Percentiles rank a stretch among this genome's conserved stretches.
Evolutionary conservation across 2,113 vertebrate species (phyloP).

Genomic region (Fregetta grallaria): DNA sequence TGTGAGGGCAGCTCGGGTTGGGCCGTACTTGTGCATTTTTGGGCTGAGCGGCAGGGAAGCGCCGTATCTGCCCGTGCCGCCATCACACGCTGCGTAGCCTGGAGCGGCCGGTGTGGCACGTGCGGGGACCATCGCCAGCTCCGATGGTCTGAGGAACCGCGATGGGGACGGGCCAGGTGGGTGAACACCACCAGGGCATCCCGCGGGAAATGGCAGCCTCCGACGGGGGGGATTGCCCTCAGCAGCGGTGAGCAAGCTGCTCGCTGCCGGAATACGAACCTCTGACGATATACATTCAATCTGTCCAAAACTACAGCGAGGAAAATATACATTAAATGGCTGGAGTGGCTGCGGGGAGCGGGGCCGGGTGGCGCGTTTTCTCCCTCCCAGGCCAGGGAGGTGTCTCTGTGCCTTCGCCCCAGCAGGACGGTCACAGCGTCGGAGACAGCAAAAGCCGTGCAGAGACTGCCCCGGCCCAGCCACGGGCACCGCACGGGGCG

Average conservation of each 20-base stretch:
- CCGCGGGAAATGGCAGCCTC: background rate
- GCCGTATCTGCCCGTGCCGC: rapidly evolving
- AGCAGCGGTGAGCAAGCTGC: background rate
- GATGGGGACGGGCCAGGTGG: background rate
- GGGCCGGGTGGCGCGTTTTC: too few relatives aligned
- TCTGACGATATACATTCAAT: rapidly evolving
- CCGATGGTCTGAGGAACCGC: background rate
- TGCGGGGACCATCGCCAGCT: too few relatives aligned
- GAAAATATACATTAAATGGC: rapidly evolving
- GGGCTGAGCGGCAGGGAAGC: rapidly evolving
- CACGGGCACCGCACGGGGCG: rapidly evolving
- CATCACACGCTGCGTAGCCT: background rate
- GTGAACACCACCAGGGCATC: rapidly evolving
- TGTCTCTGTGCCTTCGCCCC: rapidly evolving
- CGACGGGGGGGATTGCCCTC: background rate
- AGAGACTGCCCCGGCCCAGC: background rate
- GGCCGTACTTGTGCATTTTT: rapidly evolving
- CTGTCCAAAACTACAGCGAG: background rate
- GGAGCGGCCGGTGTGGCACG: rapidly evolving
- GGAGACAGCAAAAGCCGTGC: background rate
- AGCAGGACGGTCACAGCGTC: background rate
- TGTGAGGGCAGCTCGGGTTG: background rate
- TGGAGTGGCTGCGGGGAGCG: background rate
- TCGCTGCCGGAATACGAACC: rapidly evolving
- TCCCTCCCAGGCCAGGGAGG: background rate